phyloP scores from a whole-genome alignment of 2,888 invertebrate species.

The Tanypteryx hageni region DNA sequence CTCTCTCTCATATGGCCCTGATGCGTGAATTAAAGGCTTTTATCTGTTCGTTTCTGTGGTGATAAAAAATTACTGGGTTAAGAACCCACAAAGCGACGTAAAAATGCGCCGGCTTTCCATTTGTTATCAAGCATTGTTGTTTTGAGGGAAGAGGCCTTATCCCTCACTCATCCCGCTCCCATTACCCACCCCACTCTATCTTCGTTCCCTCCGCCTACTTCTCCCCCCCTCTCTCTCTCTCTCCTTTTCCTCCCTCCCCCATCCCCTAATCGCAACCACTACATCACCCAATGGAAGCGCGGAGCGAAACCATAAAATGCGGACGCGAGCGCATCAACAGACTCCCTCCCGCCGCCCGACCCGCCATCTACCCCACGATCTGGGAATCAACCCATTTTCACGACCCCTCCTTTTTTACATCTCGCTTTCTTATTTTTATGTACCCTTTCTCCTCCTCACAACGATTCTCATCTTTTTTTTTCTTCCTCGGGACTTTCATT shows the following conservation, averaged over 20 bases:
- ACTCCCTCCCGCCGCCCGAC: not conserved
- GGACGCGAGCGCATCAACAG: not conserved
- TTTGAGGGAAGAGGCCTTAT: not conserved
- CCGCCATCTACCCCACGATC: no score
- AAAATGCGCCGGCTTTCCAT: not conserved
- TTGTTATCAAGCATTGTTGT: not conserved
- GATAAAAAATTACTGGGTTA: no score
- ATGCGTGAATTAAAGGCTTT: no score
- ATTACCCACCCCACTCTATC: not conserved
- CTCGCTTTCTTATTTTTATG: not conserved
- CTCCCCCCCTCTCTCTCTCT: not conserved
- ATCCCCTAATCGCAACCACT: slow-evolving; percentile 6
- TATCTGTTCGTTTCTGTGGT: no score
- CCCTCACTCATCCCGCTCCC: not conserved
- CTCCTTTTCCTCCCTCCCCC: not conserved
- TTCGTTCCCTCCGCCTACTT: not conserved
- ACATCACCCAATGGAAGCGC: slow-evolving; percentile 18
- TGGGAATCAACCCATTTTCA: not conserved
- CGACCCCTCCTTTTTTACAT: not conserved
- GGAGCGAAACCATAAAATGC: slow-evolving; percentile 19
- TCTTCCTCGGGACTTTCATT: not conserved
- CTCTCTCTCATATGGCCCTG: no score
- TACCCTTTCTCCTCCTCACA: not conserved
- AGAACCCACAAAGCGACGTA: no score
- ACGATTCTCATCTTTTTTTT: not conserved